Evolutionary conservation across 2,113 vertebrate species (phyloP).

Genomic region (Phalacrocorax brasilianus): DNA sequence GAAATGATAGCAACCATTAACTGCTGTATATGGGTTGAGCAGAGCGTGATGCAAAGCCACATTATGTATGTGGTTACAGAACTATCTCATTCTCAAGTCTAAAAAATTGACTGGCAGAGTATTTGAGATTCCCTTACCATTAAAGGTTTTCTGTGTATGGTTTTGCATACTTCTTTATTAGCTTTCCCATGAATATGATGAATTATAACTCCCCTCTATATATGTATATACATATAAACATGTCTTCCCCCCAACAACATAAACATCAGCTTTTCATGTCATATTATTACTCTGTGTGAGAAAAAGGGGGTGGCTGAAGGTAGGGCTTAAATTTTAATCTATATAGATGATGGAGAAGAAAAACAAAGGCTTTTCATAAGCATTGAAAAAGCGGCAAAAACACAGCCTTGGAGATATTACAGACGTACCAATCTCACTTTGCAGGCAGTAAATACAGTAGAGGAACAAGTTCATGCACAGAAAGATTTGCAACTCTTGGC

Average conservation of each 20-base stretch:
- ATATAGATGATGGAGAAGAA: neutral
- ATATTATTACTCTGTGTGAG: neutral
- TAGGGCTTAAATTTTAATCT: neutral
- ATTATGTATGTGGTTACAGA: neutral
- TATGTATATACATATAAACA: neutral
- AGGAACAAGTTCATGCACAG: neutral
- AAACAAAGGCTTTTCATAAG: neutral
- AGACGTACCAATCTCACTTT: neutral
- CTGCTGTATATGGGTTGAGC: neutral
- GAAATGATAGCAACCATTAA: neutral
- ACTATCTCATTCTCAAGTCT: neutral
- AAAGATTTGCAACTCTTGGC: neutral
- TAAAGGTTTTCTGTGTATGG: neutral
- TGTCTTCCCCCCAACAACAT: neutral
- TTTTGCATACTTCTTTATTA: neutral
- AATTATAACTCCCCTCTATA: neutral
- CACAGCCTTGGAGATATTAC: neutral
- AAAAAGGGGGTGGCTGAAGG: neutral
- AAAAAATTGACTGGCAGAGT: neutral
- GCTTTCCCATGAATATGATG: neutral
- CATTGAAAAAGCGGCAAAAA: neutral
- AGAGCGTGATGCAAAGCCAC: neutral
- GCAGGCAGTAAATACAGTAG: neutral
- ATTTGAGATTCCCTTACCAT: neutral
- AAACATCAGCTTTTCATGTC: neutral